Percentiles rank a stretch among this genome's conserved stretches.
phyloP scores from a whole-genome alignment of 2,797 vertebrate species.

The Podargus strigoides region DNA sequence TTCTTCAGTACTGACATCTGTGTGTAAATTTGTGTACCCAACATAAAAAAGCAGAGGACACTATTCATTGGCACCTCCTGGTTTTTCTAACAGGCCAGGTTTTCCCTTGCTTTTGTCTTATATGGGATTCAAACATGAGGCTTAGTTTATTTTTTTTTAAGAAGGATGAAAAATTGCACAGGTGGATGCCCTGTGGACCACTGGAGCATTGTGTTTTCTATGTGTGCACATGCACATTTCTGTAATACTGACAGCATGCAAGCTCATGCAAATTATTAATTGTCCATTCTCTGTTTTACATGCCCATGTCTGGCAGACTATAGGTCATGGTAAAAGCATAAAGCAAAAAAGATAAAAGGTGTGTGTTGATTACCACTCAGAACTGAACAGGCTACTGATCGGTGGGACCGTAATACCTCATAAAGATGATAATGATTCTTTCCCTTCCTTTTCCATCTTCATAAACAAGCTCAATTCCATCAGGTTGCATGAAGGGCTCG shows the following conservation, averaged over 20 bases:
- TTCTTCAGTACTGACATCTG: neutral
- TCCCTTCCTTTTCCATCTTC: neutral
- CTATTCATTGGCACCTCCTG: neutral
- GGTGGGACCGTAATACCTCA: neutral
- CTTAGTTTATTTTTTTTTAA: neutral
- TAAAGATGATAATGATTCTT: neutral
- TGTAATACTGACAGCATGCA: neutral
- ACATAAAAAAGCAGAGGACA: neutral
- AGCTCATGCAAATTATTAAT: slow-evolving; percentile 3
- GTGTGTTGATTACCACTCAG: neutral
- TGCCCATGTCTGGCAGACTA: neutral
- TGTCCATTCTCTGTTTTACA: neutral
- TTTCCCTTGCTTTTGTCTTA: neutral
- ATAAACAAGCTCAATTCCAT: neutral
- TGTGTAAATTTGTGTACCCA: neutral
- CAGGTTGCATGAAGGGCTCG: neutral
- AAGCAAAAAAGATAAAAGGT: neutral
- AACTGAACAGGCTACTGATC: neutral
- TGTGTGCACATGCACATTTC: neutral
- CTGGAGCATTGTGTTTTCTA: neutral
- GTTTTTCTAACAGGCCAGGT: neutral
- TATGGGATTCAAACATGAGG: neutral
- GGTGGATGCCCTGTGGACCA: neutral
- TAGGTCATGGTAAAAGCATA: neutral
- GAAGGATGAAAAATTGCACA: neutral